These are phyloP conservation scores for Drosophila paranaensis DNA, from an alignment of 2,888 invertebrate genomes.

Conservation along the genomic window DNA sequence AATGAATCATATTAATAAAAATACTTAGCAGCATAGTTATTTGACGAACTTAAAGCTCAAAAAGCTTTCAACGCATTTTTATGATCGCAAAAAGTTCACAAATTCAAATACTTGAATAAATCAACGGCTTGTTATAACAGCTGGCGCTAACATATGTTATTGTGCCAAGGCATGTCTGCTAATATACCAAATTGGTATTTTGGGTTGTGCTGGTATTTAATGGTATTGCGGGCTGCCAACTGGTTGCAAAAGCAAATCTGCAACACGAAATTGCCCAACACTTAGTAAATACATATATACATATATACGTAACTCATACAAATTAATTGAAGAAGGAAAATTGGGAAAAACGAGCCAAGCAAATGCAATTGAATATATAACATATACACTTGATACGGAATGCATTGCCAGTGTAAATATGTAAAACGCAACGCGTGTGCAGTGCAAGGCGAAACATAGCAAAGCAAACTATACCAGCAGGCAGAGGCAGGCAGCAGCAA, in stretches of 20 bases:
- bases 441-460: constrained; percentile 58
- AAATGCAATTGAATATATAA: constrained; percentile 31
- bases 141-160: constrained; percentile 26
- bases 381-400: constrained; percentile 31
- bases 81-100: background rate
- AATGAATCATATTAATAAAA: background rate
- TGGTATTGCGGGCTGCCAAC: constrained; percentile 41
- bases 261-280: constrained; percentile 42
- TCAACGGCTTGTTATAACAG: constrained; percentile 22
- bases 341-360: constrained; percentile 49
- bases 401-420: constrained; percentile 49
- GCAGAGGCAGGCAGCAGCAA: constrained; percentile 28
- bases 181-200: constrained; percentile 22
- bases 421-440: constrained; percentile 61
- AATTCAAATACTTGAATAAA: constrained; percentile 21
- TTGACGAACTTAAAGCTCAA: background rate
- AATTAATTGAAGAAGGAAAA: constrained; percentile 57
- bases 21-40: background rate
- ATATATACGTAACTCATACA: constrained; percentile 62
- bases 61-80: background rate
- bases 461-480: constrained; percentile 60
- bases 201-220: constrained; percentile 24
- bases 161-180: constrained; percentile 5
- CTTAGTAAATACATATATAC: constrained; percentile 46
- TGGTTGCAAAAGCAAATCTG: constrained; percentile 24